phyloP scores from a whole-genome alignment of 2,888 invertebrate species.

The Calliopum simillimum region DNA sequence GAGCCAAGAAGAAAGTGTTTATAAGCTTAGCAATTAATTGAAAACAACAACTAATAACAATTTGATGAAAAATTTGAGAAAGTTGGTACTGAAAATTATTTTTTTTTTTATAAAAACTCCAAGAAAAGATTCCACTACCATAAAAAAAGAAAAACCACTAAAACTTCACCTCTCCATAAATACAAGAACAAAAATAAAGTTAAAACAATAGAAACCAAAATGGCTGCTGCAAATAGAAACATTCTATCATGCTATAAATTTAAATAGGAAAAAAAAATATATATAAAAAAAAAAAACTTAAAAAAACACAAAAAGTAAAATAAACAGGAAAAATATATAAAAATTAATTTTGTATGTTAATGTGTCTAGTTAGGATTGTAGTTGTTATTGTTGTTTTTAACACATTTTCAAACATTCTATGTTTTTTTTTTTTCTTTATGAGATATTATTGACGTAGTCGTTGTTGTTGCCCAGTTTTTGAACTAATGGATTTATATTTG shows the following conservation, averaged over 20 bases:
- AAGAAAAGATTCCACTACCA: too few relatives aligned
- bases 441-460: not conserved
- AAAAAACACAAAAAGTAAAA: not conserved
- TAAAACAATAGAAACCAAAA: slow-evolving; percentile 8
- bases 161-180: not conserved
- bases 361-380: slow-evolving; percentile 16
- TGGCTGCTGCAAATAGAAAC: not conserved
- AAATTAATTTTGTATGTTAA: slow-evolving; percentile 33
- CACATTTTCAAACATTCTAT: not conserved
- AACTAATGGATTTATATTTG: not conserved
- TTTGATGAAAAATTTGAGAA: too few relatives aligned
- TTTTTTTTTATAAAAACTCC: not conserved
- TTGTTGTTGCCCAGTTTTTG: not conserved
- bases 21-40: too few relatives aligned
- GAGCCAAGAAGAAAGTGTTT: too few relatives aligned
- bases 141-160: slow-evolving; percentile 2
- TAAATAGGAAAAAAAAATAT: not conserved
- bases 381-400: slow-evolving; percentile 1
- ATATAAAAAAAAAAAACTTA: not conserved
- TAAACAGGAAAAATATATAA: slow-evolving; percentile 1
- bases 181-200: slow-evolving; percentile 8
- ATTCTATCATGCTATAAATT: not conserved
- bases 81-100: not conserved
- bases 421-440: not conserved
- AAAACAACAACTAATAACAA: too few relatives aligned